Percentiles rank a stretch among this genome's conserved stretches.
phyloP scores from a whole-genome alignment of 1,140 invertebrate species.

The Cyrtorhinus lividipennis region DNA sequence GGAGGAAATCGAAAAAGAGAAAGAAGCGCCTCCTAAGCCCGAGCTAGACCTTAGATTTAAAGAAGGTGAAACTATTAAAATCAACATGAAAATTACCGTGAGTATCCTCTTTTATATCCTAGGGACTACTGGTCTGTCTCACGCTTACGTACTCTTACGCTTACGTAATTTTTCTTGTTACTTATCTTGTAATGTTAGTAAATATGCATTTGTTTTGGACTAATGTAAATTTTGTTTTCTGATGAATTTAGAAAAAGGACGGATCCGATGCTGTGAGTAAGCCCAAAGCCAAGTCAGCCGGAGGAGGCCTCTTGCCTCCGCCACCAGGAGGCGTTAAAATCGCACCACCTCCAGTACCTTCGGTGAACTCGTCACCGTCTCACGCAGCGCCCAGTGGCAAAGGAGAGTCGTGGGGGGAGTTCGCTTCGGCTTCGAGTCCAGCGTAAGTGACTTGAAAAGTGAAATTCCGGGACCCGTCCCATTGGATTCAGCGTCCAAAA shows the following conservation, averaged over 20 bases:
- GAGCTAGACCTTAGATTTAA: slow-evolving; percentile 93
- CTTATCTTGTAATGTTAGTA: no score
- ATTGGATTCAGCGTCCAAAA: slow-evolving; percentile 12
- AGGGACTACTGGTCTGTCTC: no score
- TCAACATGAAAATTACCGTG: slow-evolving; percentile 95
- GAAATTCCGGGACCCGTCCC: no score
- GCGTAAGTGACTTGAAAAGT: slow-evolving; percentile 37
- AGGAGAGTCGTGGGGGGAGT: slow-evolving; percentile 54
- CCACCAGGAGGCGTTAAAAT: slow-evolving; percentile 61
- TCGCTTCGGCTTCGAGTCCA: slow-evolving; percentile 41
- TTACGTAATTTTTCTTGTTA: no score
- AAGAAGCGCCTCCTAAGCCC: slow-evolving; percentile 50
- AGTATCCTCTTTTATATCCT: no score
- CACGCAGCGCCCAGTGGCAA: slow-evolving; percentile 34
- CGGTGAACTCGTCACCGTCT: slow-evolving; percentile 44
- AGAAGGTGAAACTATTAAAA: slow-evolving; percentile 96
- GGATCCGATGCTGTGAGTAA: slow-evolving; percentile 50
- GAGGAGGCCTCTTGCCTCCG: slow-evolving; percentile 53
- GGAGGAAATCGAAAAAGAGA: slow-evolving; percentile 71
- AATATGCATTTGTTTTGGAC: no score
- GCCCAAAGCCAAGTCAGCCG: slow-evolving; percentile 41
- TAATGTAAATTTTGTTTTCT: no score
- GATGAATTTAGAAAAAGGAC: slow-evolving; percentile 77
- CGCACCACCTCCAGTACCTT: slow-evolving; percentile 47
- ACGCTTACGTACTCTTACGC: no score